phyloP scores from a whole-genome alignment of 2,888 invertebrate species.

The Caenorhabditis sp. region DNA sequence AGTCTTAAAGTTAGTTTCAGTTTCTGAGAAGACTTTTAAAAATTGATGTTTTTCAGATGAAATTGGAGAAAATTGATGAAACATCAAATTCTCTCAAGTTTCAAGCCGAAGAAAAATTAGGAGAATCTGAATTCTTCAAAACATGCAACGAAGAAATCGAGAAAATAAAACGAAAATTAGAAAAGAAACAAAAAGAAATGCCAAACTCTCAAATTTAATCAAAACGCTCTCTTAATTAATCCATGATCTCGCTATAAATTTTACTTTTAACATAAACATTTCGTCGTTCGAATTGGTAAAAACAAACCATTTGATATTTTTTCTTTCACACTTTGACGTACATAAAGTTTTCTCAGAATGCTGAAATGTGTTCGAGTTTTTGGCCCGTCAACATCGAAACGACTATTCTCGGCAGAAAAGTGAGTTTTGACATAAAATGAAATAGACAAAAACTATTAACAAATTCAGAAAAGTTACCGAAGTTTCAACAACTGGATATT shows the following conservation, averaged over 20 bases:
- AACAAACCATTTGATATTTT: no score
- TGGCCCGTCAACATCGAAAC: not conserved
- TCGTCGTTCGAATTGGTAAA: not conserved
- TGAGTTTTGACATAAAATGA: not conserved
- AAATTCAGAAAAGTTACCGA: conserved; percentile 13
- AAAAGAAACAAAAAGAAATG: not conserved
- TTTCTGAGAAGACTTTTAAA: not conserved
- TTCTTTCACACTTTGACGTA: no score
- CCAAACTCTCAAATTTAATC: no score
- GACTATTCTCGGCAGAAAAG: not conserved
- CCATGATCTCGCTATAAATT: not conserved
- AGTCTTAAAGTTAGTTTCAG: conserved; percentile 13
- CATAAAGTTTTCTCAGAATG: not conserved
- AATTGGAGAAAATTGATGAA: conserved; percentile 4
- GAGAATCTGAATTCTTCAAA: conserved; percentile 1
- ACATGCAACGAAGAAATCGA: not conserved
- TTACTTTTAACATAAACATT: not conserved
- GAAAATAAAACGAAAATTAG: not conserved
- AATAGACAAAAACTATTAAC: no score
- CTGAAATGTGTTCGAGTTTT: not conserved
- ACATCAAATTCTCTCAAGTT: not conserved
- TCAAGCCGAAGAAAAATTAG: not conserved
- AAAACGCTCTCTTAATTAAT: not conserved
- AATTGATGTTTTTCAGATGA: not conserved
- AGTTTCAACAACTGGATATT: conserved; percentile 33